Base-by-base conservation (phyloP, 1,140 invertebrate species). In the Procambarus virginalis region DNA sequence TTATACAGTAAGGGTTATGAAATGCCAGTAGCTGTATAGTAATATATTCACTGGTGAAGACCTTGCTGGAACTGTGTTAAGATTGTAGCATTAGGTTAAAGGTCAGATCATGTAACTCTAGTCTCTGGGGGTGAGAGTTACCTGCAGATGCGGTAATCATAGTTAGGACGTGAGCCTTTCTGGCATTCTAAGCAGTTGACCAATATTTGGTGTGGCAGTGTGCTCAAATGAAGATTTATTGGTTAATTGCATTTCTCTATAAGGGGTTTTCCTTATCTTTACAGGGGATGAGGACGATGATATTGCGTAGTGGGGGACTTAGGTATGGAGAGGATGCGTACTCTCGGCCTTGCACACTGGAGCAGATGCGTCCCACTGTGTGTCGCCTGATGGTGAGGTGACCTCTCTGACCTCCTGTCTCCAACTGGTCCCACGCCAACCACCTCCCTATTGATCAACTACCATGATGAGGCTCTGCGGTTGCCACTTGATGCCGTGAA, bases 401-500 rank as follows among this genome's bases (percentile, higher is more conserved):
- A 46, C 90, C 22, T 77, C 81, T 9, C 81, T 5, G 75, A 87
- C 49, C 70, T 91, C 12, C 68, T 75, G 2, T 85, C 91, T 14
- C 83, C 91, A 20, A 82, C 84, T n/a, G 84, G 73, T 9, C 80
- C 91, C 48, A 64, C 51, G 20, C 48, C 78, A n/a, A 64, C 84
- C 10, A 60, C 78, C n/a, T 83, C 58, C 51, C 73, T 90, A n/a
- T 60, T 84, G 22, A 89, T 88, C 3, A 82, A 55, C 70, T 92
- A 92, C 84, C 91, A 92, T 78, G 91, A 92, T 51, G 86, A 92
- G 10, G 34, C 82, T 49, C 34, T 90, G 12, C 77, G 91, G 9
- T 78, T 90, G n/a, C 91, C 91, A 49, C 86, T 92, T 3, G 86
- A 91, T 82, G 85, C 91, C 22, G 91, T 92, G 20, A 84, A 92